Conservation (phyloP, 2,888 invertebrate species). For the Alentia gelatinosa region DNA sequence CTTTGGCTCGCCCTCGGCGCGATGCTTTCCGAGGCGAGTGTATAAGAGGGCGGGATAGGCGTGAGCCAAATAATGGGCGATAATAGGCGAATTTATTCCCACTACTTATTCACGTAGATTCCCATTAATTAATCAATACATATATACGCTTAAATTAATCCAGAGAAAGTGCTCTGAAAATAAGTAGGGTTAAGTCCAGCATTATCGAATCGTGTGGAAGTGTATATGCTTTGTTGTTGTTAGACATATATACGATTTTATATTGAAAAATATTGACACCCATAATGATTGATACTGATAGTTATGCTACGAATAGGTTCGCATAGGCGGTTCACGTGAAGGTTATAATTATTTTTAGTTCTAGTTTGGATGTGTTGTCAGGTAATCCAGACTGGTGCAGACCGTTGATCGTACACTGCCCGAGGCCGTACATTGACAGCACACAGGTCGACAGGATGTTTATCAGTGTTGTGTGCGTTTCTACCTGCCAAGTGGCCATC, state of each 20-base stretch:
- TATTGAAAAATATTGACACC: too few relatives aligned
- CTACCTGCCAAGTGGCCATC: background rate
- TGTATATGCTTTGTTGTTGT: too few relatives aligned
- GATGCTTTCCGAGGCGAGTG: background rate
- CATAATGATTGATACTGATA: too few relatives aligned
- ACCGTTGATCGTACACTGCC: background rate
- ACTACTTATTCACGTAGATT: constrained; percentile 1
- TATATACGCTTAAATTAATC: background rate
- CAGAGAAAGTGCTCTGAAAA: background rate
- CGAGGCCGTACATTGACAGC: background rate
- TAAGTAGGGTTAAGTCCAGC: background rate
- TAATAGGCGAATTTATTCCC: background rate
- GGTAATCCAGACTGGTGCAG: background rate
- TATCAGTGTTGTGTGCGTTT: background rate
- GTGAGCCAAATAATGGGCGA: background rate
- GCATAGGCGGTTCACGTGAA: background rate
- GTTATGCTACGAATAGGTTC: too few relatives aligned
- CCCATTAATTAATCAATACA: background rate
- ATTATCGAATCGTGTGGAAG: too few relatives aligned
- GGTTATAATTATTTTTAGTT: background rate
- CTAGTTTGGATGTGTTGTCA: background rate
- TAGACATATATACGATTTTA: too few relatives aligned
- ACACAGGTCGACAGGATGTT: constrained; percentile 12
- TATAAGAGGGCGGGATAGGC: background rate
- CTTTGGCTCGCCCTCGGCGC: background rate